phyloP scores from a whole-genome alignment of 2,888 invertebrate species.

The Tanypteryx hageni region DNA sequence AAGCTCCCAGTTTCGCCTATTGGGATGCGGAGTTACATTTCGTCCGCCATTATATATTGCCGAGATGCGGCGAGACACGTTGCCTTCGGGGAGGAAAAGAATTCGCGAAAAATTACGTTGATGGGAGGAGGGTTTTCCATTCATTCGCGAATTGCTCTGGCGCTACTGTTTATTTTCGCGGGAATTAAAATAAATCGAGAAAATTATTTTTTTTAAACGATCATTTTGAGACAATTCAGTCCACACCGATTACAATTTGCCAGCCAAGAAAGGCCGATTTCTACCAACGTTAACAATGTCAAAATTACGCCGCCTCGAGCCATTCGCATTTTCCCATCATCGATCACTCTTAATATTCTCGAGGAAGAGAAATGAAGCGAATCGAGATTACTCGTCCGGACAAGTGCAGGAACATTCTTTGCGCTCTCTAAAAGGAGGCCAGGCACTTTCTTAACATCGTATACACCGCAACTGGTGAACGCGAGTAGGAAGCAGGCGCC shows the following conservation, averaged over 20 bases:
- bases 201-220: background rate
- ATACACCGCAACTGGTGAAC: background rate
- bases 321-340: background rate
- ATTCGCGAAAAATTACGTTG: background rate
- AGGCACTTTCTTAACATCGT: constrained; percentile 17
- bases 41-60: background rate
- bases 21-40: background rate
- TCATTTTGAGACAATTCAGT: background rate
- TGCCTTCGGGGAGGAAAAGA: background rate
- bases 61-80: background rate
- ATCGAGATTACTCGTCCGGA: constrained; percentile 11
- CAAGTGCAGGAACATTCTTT: constrained; percentile 7
- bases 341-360: background rate
- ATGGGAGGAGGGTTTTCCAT: no score
- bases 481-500: background rate
- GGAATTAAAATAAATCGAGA: no score
- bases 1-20: background rate
- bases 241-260: background rate
- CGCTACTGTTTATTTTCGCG: no score
- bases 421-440: background rate
- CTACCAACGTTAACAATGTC: background rate
- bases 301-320: background rate
- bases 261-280: background rate
- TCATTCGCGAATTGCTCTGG: no score
- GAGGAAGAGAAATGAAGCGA: constrained; percentile 16